Conservation (phyloP, 2,797 vertebrate species). For the Muraenolepis orangiensis region DNA sequence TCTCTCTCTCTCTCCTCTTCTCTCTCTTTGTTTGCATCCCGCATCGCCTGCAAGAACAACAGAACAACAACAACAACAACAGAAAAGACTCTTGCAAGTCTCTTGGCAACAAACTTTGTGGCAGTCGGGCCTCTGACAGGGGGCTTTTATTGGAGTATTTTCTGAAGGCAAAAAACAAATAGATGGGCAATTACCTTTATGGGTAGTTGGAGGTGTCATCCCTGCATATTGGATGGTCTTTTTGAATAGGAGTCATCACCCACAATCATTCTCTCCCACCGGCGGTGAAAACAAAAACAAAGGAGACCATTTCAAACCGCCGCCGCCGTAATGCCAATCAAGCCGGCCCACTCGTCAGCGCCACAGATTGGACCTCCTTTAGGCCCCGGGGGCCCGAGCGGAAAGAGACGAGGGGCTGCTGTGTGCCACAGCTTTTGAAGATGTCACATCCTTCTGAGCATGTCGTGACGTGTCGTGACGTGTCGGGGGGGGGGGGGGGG, state of each 20-base stretch:
- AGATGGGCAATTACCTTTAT: slow-evolving; percentile 79
- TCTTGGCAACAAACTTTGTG: slow-evolving; percentile 21
- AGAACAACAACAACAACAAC: too few relatives aligned
- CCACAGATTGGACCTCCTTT: slow-evolving; percentile 35
- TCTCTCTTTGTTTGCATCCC: slow-evolving; percentile 42
- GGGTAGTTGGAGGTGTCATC: slow-evolving; percentile 79
- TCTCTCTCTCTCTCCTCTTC: slow-evolving; percentile 50
- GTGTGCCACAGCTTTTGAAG: background rate
- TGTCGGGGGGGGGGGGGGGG: too few relatives aligned
- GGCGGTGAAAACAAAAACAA: slow-evolving; percentile 76
- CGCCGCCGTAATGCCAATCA: slow-evolving; percentile 70
- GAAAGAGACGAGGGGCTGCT: slow-evolving; percentile 1
- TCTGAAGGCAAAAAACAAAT: slow-evolving; percentile 74
- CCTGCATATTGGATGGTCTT: slow-evolving; percentile 80
- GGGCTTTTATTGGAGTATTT: slow-evolving; percentile 72
- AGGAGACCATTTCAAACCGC: slow-evolving; percentile 68
- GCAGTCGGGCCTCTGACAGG: slow-evolving; percentile 69
- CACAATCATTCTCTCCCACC: slow-evolving; percentile 72
- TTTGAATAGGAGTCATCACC: slow-evolving; percentile 79
- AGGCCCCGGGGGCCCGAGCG: slow-evolving; percentile 27
- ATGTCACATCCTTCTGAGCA: background rate
- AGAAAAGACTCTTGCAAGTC: slow-evolving; percentile 46
- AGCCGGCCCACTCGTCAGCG: slow-evolving; percentile 52
- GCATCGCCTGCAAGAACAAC: slow-evolving; percentile 53
- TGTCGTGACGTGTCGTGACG: background rate